Percentiles rank a stretch among this genome's conserved stretches.
Evolutionary conservation across 2,888 invertebrate species (phyloP).

Genomic region (Rotaria macrura): DNA sequence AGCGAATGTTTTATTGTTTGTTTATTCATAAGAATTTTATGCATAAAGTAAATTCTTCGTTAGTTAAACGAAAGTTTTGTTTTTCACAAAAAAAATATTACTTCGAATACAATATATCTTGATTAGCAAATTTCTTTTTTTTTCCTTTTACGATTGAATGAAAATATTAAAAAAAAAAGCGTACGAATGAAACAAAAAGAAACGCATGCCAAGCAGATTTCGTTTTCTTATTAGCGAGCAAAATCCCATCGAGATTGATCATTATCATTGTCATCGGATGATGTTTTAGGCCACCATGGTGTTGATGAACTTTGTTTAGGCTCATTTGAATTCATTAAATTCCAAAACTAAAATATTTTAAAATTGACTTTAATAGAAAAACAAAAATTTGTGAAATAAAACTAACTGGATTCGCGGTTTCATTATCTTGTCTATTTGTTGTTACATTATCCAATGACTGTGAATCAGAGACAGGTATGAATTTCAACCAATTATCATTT

Average conservation of each 20-base stretch:
- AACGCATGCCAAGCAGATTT: neutral
- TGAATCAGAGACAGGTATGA: neutral
- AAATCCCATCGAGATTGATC: neutral
- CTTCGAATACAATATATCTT: no score
- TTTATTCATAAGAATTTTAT: no score
- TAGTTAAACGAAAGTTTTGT: no score
- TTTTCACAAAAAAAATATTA: no score
- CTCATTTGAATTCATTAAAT: neutral
- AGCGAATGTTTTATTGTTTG: no score
- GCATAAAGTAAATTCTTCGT: no score
- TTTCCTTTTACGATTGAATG: neutral
- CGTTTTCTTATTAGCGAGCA: slow-evolving; percentile 11
- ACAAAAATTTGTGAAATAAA: neutral
- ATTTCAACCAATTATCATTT: neutral
- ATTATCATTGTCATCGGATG: neutral
- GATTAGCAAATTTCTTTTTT: no score
- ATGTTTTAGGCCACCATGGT: neutral
- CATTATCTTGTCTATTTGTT: neutral
- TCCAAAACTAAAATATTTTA: neutral
- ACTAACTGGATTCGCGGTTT: neutral
- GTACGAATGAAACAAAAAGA: no score
- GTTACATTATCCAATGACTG: neutral
- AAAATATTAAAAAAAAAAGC: neutral
- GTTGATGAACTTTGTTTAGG: neutral
- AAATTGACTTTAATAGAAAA: neutral